Conservation (phyloP, 2,888 invertebrate species). For the Hymenopus coronatus region DNA sequence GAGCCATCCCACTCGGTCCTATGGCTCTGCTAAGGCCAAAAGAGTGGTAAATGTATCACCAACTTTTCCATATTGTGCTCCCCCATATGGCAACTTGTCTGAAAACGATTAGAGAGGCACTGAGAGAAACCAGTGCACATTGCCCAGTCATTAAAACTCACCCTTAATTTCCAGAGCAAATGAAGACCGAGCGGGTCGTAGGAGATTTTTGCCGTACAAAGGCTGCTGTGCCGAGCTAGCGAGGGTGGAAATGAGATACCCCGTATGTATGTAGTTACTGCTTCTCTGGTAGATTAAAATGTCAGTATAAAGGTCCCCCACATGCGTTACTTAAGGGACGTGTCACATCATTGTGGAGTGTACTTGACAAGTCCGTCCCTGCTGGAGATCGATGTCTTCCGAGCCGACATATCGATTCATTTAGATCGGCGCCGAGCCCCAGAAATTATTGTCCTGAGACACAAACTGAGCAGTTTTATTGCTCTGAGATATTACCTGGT, state of each 20-base stretch:
- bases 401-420: background rate
- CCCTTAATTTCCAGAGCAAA: background rate
- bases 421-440: background rate
- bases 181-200: background rate
- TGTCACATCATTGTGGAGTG: background rate
- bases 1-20: too few species aligned
- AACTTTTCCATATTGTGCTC: too few species aligned
- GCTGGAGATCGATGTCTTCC: background rate
- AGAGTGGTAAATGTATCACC: too few species aligned
- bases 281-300: background rate
- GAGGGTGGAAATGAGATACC: background rate
- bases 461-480: background rate
- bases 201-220: background rate
- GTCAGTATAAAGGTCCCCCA: background rate
- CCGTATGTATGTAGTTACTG: background rate
- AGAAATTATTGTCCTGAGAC: background rate
- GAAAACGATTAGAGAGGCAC: too few species aligned
- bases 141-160: background rate
- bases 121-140: too few species aligned
- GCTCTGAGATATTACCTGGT: background rate
- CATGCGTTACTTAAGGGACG: background rate
- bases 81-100: too few species aligned
- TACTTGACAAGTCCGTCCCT: background rate
- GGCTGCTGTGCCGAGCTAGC: background rate
- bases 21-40: too few species aligned